These are phyloP conservation scores for Crocuta crocuta DNA, from an alignment of 2,113 vertebrate genomes.

Conservation along the genomic window DNA sequence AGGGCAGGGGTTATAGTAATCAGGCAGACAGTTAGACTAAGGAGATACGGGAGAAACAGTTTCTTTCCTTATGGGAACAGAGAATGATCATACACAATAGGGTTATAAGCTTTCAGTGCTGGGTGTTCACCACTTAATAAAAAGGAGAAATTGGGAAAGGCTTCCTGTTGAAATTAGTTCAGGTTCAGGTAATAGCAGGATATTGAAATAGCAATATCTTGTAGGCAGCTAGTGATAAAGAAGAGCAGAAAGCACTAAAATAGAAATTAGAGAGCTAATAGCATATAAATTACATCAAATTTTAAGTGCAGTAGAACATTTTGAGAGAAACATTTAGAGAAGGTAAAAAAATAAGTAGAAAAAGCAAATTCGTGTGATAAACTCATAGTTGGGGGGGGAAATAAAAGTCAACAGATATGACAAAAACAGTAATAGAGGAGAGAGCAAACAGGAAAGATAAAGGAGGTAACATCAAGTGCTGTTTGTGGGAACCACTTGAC, in stretches of 20 bases:
- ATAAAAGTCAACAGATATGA: not conserved
- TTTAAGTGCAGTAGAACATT: not conserved
- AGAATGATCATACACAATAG: not conserved
- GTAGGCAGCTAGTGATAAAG: not conserved
- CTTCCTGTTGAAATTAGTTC: not conserved
- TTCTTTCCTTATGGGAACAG: not conserved
- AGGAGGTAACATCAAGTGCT: not conserved
- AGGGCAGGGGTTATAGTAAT: not conserved
- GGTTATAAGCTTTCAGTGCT: not conserved
- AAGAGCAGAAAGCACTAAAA: not conserved
- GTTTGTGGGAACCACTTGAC: not conserved
- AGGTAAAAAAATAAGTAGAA: not conserved
- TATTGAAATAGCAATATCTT: not conserved
- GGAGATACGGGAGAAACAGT: not conserved
- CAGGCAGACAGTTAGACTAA: not conserved
- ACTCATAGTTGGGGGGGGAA: not conserved
- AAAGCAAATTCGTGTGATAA: not conserved
- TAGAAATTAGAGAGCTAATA: not conserved
- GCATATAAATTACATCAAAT: not conserved
- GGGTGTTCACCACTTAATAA: not conserved
- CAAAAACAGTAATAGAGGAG: not conserved
- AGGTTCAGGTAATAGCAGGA: not conserved
- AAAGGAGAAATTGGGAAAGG: not conserved
- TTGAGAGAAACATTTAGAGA: not conserved
- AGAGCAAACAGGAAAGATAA: not conserved